phyloP scores from a whole-genome alignment of 2,888 invertebrate genomes.

The Hoplodrina ambigua region DNA sequence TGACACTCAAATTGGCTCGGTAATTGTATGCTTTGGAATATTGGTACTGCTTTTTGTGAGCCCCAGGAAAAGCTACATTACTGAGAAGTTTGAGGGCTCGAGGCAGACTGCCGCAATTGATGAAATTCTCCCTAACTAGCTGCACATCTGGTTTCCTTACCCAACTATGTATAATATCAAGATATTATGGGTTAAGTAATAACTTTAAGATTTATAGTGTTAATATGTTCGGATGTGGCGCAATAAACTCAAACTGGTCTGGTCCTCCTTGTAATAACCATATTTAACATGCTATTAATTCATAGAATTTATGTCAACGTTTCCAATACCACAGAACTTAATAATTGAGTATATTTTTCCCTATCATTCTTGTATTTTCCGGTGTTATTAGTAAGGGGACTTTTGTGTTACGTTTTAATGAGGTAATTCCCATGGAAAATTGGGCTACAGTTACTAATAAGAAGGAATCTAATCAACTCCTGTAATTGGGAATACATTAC shows the following conservation, averaged over 20 bases:
- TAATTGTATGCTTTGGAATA: conserved; percentile 44
- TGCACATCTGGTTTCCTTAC: conserved; percentile 15
- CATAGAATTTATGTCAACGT: conserved; percentile 37
- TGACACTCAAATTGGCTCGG: conserved; percentile 43
- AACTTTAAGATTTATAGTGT: conserved; percentile 38
- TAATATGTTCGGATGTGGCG: conserved; percentile 21
- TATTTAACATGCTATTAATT: conserved; percentile 29
- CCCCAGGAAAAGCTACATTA: conserved; percentile 10
- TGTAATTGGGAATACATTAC: background rate
- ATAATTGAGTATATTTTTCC: conserved; percentile 22
- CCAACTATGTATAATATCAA: conserved; percentile 17
- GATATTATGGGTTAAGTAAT: conserved; percentile 28
- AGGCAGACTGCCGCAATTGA: conserved; percentile 2
- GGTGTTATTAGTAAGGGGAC: background rate
- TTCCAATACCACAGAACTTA: conserved; percentile 16
- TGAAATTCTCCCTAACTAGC: conserved; percentile 3
- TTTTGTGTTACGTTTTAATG: background rate
- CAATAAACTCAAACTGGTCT: conserved; percentile 22
- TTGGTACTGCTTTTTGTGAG: conserved; percentile 24
- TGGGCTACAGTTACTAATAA: background rate
- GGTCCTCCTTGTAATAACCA: conserved; percentile 39
- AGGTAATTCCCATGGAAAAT: background rate
- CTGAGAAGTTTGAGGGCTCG: conserved; percentile 16
- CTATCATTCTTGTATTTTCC: conserved; percentile 11
- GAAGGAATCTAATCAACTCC: background rate